Evolutionary conservation across 2,888 invertebrate genomes (phyloP), one percentile per base, ranked within the genome.

Genomic region (Agonum fuliginosum): DNA sequence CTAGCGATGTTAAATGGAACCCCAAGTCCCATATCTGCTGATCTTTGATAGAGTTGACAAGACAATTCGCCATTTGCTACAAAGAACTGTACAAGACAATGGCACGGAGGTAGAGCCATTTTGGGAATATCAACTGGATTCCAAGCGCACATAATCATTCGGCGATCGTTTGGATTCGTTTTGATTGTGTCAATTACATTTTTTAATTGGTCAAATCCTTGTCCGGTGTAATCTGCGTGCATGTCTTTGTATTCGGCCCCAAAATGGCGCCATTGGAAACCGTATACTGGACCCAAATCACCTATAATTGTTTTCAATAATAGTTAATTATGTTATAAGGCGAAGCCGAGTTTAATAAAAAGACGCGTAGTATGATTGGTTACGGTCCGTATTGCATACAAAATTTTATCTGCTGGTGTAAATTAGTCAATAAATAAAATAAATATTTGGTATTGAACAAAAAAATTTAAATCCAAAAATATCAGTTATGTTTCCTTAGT

Each of bases 1-100:
- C 98, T 98, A 65, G 99, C 98, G 82, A 99, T 97, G 87, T 99
- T 99, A 86, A 99, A 99, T 8, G 98, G 98, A 0, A 98, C 97
- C n/a, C 99, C 99, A 0, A 99, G 89, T 1, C 98, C 98, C 94
- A 99, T 96, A 85, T 99, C 99, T 4, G 97, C 99, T 82, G 98
- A 98, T 80, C 99, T 90, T 87, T 99, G 99, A 85, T 98, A 98
- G 80, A 99, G 86, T 82, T 97, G 94, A 83, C 97, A 98, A 0
- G 96, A 97, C 0, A 99, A 88, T 85, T 95, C 95, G 0, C 92
- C 93, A 81, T 91, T 88, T 0, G 93, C 91, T 0, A 99, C 98
- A 88, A 95, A 97, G 88, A 99, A 99, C 87, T 99, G 99, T 0
- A 93, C 95, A 54, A 99, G 88, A 83, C 96, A 95, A 84, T 99